Percentiles rank a stretch among this genome's conserved stretches.
phyloP scores from a whole-genome alignment of 2,797 vertebrate species.

The Ceyx erithaca region DNA sequence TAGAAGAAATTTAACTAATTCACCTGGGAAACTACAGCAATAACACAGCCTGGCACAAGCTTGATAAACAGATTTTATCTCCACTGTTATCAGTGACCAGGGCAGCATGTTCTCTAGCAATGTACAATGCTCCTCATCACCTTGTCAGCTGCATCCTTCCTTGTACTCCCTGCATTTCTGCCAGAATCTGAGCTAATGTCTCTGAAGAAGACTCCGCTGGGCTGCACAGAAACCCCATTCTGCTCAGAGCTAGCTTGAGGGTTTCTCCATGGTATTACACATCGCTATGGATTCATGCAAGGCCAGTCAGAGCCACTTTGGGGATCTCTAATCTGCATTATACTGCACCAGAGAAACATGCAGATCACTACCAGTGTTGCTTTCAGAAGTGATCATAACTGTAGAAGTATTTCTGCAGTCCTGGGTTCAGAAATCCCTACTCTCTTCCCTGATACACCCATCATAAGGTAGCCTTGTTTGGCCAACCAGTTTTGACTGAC shows the following conservation, averaged over 20 bases:
- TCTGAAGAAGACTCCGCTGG: background rate
- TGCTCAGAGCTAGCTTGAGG: background rate
- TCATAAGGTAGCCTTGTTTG: background rate
- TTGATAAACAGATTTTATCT: background rate
- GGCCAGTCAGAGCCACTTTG: background rate
- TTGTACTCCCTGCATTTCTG: background rate
- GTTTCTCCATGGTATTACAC: background rate
- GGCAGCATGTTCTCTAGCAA: background rate
- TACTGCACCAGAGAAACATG: background rate
- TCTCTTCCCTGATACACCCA: background rate
- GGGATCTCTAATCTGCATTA: background rate
- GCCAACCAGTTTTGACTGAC: accelerated
- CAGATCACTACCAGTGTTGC: background rate
- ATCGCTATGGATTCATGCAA: background rate
- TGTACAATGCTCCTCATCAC: background rate
- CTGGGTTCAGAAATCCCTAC: background rate
- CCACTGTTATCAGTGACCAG: background rate
- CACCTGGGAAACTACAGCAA: background rate
- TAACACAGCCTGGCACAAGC: background rate
- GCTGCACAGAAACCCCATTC: background rate
- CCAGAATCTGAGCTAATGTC: background rate
- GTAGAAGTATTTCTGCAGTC: background rate
- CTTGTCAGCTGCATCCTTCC: background rate
- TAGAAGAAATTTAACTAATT: background rate
- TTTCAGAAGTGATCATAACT: background rate